Evolutionary conservation across 2,797 vertebrate species (phyloP), one percentile per base, ranked within the genome.

Genomic region (Tenualosa ilisha): DNA sequence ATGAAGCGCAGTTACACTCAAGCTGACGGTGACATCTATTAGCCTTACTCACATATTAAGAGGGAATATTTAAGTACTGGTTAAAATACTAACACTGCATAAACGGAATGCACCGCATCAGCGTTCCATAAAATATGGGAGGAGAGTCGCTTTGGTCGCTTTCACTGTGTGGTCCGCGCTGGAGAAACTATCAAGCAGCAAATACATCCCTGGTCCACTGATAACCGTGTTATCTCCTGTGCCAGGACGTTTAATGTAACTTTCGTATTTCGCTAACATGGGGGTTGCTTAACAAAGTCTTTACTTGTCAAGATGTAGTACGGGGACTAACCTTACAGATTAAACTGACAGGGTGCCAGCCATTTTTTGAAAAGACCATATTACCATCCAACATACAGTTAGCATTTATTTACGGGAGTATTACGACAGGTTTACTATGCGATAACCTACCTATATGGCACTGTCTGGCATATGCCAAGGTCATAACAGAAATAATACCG

Each of bases 401-500:
- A 4, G 31, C 72, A 79, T 79, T 75, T 79, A 6, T 17, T 43
- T 40, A 20, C 40, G 6, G 40, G 72, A 9, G 17, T 37, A 24
- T 24, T 24, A 37, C 26, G 31, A 37, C 3, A 72, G 65, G 3
- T 17, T 79, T 79, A 7, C 86, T 72, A 81, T 49, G 88, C 59
- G 15, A 54, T 51, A 83, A 86, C 82, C 56, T 83, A 88, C 82
- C 85, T 85, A 84, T 83, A 87, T 86, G 82, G 43, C 85, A 89
- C 89, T 88, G 88, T 84, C 86, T 46, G 82, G 22, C 65, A 79
- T 79, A 40, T 79, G 72, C 37, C 72, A 79, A 79, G 72, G 72
- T 79, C 72, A 79, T 20, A 17, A 22, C 17, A 79, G 17, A 46
- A 79, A 79, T 79, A 79, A 79, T 46, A 79, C 37, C 72, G 37